A percentile compares a stretch with the other conserved stretches of the same genome.
Evolutionary conservation across 35 echinoderm and acorn worm species (phyloP).

Genomic region (Lytechinus pictus): DNA sequence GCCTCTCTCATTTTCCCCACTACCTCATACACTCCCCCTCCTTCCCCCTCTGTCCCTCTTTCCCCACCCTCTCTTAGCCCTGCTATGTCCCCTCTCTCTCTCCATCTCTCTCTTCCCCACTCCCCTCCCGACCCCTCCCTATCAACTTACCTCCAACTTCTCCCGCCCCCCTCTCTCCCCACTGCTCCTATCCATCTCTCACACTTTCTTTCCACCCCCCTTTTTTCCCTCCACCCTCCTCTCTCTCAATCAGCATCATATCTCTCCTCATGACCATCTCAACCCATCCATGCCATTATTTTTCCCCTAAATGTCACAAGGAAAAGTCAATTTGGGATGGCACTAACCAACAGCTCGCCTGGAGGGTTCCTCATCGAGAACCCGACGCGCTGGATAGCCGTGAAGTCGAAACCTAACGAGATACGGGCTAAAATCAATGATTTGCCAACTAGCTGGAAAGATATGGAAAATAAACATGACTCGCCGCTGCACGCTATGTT

Average conservation of each 20-base stretch:
- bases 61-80: too few species aligned
- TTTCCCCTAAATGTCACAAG: neutral
- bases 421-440: conserved; percentile 12
- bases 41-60: too few species aligned
- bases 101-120: neutral
- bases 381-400: neutral
- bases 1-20: too few species aligned
- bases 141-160: neutral
- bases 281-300: neutral
- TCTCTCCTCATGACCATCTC: neutral
- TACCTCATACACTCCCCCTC: too few species aligned
- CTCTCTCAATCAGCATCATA: neutral
- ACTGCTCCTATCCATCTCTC: neutral
- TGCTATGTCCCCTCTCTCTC: neutral
- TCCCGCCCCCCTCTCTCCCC: neutral
- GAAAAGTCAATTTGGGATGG: conserved; percentile 11
- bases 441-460: conserved; percentile 1
- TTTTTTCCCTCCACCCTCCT: neutral
- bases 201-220: neutral
- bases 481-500: neutral
- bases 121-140: neutral
- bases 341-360: neutral
- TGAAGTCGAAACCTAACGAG: neutral
- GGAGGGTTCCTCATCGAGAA: neutral
- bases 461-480: neutral